Evolutionary conservation across 2,113 vertebrate species (phyloP), one percentile per base, ranked within the genome.

Genomic region (Anoplopoma fimbria): DNA sequence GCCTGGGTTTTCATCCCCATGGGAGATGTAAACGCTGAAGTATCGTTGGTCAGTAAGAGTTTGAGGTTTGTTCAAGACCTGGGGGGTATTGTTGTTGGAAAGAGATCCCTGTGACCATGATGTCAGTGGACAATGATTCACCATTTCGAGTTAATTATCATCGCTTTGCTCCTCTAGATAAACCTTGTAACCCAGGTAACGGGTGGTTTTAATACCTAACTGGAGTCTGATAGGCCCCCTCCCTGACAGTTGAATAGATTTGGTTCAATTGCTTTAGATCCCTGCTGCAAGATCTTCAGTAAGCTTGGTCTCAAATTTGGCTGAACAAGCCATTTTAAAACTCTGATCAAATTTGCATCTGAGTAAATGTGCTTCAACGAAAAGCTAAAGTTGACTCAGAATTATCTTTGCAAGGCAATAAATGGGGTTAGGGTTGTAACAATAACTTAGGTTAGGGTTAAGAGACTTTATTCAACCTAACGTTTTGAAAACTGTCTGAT

Each of bases 101-200:
- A 40, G 69, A 73, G 79, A 87, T 89, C 83, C 78, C 53, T 55
- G 79, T 80, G 78, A 86, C 87, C 63, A 69, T 84, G 89, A 92
- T 89, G 86, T 87, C 86, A 90, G 77, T 69, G 45, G 85, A 89
- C 87, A 95, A 91, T 90, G 90, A 93, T 93, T 95, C 87, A 85
- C 90, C n/a, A 12, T 81, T 78, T 79, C 33, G 25, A 70, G 90
- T 92, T 95, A 94, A 95, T 93, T 73, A 94, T 94, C 89, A 81
- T 82, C 47, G 42, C 31, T 13, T 42, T 47, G 71, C 1, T 60
- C 71, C 80, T 69, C 74, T 63, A 75, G 83, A 83, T 87, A 64
- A 74, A 75, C 81, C 51, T 15, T 51, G 78, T 90, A 83, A 82
- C 89, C 90, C 65, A 29, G 84, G 91, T 63, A 90, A 88, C 82